Percentiles rank a stretch among this genome's conserved stretches.
Conservation (phyloP, 2,888 invertebrate species). For the Catocala sponsa region DNA sequence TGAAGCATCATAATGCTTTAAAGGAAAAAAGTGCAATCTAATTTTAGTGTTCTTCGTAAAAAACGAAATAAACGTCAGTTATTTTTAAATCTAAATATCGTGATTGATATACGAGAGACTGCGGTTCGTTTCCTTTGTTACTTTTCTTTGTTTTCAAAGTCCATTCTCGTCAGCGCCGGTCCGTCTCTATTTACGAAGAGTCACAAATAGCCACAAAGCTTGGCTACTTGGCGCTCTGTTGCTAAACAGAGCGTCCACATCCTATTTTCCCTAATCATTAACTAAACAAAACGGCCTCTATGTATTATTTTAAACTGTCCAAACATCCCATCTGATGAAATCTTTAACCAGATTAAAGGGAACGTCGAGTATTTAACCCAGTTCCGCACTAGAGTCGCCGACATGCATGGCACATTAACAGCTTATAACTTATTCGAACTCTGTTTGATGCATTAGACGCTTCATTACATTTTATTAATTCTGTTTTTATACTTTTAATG, state of each 20-base stretch:
- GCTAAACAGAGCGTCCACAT: constrained; percentile 19
- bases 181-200: constrained; percentile 5
- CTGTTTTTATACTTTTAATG: too few species aligned
- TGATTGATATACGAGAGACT: constrained; percentile 2
- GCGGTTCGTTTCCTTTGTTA: not conserved
- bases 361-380: constrained; percentile 23
- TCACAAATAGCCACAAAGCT: constrained; percentile 21
- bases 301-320: constrained; percentile 31
- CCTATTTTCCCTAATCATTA: constrained; percentile 22
- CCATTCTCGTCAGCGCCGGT: not conserved
- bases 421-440: too few species aligned
- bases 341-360: constrained; percentile 30
- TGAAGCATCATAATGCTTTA: too few species aligned
- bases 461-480: too few species aligned
- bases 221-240: constrained; percentile 10
- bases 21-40: too few species aligned
- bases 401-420: too few species aligned
- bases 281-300: constrained; percentile 24
- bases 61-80: too few species aligned
- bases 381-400: not conserved
- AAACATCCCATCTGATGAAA: constrained; percentile 47
- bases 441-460: too few species aligned
- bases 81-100: not conserved
- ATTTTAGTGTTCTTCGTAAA: too few species aligned
- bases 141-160: constrained; percentile 5